phyloP scores from a whole-genome alignment of 2,113 vertebrate species.

The Myrmecophaga tridactyla region DNA sequence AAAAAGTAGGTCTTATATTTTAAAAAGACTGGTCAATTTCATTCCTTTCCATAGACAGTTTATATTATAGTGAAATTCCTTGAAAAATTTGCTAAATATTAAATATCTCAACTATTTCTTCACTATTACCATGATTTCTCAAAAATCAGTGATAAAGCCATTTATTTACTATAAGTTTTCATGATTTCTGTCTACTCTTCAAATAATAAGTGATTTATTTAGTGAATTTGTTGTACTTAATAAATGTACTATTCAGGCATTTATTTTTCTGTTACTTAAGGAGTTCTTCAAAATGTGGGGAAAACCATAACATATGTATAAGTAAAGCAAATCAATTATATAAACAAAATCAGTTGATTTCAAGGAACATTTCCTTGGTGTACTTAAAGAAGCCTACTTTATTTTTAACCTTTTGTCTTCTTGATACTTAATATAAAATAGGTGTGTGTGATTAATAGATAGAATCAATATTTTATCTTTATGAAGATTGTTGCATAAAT shows the following conservation, averaged over 20 bases:
- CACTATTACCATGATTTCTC: not conserved
- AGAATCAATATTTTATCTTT: not conserved
- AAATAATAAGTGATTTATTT: not conserved
- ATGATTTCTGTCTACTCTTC: not conserved
- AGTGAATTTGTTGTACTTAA: not conserved
- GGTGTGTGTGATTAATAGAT: not conserved
- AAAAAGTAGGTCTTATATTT: not conserved
- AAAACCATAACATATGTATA: not conserved
- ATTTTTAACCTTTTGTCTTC: not conserved
- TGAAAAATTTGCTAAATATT: slow-evolving; percentile 10
- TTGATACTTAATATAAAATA: not conserved
- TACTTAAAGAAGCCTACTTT: not conserved
- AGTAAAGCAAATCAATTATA: not conserved
- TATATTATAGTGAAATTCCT: not conserved
- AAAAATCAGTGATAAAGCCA: not conserved
- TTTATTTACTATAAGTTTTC: not conserved
- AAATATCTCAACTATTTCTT: not conserved
- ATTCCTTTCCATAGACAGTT: not conserved
- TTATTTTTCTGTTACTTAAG: slow-evolving; percentile 11
- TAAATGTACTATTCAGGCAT: not conserved
- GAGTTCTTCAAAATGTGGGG: not conserved
- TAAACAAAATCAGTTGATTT: not conserved
- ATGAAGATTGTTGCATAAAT: not conserved
- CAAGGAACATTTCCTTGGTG: not conserved
- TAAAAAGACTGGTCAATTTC: not conserved